Percentiles rank a stretch among this genome's conserved stretches.
Evolutionary conservation across 1,140 invertebrate genomes (phyloP).

Genomic region (Drosophila mauritiana): DNA sequence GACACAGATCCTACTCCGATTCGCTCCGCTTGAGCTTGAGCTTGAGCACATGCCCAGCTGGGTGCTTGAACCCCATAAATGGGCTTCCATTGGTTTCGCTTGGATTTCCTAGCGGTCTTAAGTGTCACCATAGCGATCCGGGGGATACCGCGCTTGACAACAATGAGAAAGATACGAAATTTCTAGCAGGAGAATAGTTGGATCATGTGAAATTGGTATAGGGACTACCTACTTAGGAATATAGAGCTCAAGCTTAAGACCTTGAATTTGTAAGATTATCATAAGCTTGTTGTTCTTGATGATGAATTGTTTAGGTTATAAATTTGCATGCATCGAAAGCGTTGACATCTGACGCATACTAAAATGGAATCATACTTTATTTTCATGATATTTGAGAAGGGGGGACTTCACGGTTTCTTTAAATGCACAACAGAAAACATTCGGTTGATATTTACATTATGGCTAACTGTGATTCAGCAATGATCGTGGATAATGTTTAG

Average conservation of each 20-base stretch:
- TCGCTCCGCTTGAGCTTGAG: conserved; percentile 30
- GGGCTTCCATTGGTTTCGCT: conserved; percentile 19
- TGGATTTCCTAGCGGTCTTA: conserved; percentile 22
- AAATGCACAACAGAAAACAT: conserved; percentile 32
- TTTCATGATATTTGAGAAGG: conserved; percentile 32
- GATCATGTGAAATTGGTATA: not conserved
- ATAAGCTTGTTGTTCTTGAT: not conserved
- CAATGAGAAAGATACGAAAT: conserved; percentile 4
- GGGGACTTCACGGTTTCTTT: conserved; percentile 29
- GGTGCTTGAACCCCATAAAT: conserved; percentile 50
- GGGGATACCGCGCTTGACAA: conserved; percentile 20
- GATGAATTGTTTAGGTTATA: conserved; percentile 3
- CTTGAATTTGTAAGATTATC: not conserved
- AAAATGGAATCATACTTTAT: conserved; percentile 11
- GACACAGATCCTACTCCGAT: conserved; percentile 25
- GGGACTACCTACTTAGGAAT: not conserved
- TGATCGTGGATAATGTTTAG: conserved; percentile 22
- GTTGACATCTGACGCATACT: conserved; percentile 16
- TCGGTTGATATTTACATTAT: conserved; percentile 30
- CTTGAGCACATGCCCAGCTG: conserved; percentile 40
- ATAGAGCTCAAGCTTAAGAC: not conserved
- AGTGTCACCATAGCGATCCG: conserved; percentile 36
- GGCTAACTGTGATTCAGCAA: conserved; percentile 49
- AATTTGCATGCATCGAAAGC: conserved; percentile 13
- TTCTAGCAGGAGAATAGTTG: not conserved